Conservation (phyloP, 2,113 vertebrate genomes). For the Rostratula benghalensis region DNA sequence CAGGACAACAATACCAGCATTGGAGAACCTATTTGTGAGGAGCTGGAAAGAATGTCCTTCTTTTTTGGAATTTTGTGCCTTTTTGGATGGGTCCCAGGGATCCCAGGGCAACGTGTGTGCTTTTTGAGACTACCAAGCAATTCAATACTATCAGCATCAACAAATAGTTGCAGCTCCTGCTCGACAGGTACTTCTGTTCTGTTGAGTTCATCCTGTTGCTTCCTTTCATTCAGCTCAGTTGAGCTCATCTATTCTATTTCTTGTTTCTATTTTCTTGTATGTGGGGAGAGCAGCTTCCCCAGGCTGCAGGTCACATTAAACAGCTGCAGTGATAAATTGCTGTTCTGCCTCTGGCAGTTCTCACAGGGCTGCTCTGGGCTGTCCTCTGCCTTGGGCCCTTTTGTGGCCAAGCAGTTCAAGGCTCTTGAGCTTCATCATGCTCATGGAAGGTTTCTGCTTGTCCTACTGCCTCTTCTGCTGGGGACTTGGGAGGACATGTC, state of each 20-base stretch:
- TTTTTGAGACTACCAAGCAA: background rate
- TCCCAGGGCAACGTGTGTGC: background rate
- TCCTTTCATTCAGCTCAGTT: background rate
- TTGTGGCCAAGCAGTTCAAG: background rate
- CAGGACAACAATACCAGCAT: background rate
- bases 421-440: background rate
- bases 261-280: no score
- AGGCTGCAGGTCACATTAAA: background rate
- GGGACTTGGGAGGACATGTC: background rate
- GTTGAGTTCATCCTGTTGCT: background rate
- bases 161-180: background rate
- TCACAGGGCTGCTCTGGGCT: background rate
- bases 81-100: background rate
- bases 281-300: background rate
- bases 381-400: background rate
- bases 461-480: background rate
- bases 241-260: background rate
- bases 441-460: background rate
- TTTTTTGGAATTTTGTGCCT: background rate
- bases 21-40: background rate
- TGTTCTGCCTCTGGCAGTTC: background rate
- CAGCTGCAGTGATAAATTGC: accelerated
- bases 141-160: background rate
- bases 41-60: background rate
- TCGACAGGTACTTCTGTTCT: background rate